A percentile compares a stretch with the other conserved stretches of the same genome.
These are phyloP conservation scores for Harlomillsia oculata DNA, from an alignment of 1,140 invertebrate genomes.

Conservation along the genomic window DNA sequence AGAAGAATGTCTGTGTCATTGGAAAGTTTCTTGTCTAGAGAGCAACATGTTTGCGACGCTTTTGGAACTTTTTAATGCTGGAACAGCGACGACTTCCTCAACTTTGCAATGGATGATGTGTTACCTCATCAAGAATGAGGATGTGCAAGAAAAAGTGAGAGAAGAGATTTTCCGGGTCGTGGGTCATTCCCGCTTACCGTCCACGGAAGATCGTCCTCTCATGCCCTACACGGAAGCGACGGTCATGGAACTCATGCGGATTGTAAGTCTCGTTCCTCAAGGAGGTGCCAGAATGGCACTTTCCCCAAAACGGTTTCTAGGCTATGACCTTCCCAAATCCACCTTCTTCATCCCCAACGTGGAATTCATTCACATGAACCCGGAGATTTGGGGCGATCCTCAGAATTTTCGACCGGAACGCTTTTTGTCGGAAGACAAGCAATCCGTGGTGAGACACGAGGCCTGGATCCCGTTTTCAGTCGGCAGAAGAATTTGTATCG, in stretches of 20 bases:
- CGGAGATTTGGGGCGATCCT: conserved; percentile 58
- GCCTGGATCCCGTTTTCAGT: too few relatives aligned
- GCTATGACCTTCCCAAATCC: conserved; percentile 67
- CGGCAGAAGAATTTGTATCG: too few relatives aligned
- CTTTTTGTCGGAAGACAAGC: conserved; percentile 50
- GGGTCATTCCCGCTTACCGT: conserved; percentile 28
- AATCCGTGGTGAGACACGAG: background rate
- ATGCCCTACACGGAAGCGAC: conserved; percentile 69
- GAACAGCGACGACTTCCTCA: conserved; percentile 38
- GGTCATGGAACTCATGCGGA: conserved; percentile 60
- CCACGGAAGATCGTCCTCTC: conserved; percentile 35
- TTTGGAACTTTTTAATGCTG: conserved; percentile 9
- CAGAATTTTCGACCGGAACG: conserved; percentile 64
- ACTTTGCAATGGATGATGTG: conserved; percentile 41
- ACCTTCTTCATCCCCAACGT: conserved; percentile 75
- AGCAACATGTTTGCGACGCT: background rate
- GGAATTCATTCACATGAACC: conserved; percentile 60
- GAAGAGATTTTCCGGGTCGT: conserved; percentile 39
- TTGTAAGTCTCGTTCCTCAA: conserved; percentile 65
- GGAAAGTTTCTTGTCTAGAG: background rate
- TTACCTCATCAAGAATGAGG: conserved; percentile 38
- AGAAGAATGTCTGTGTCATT: background rate
- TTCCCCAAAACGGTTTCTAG: conserved; percentile 55
- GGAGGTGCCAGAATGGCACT: conserved; percentile 67
- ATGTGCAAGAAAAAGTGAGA: conserved; percentile 39